Evolutionary conservation across 2,888 invertebrate species (phyloP), one percentile per base, ranked within the genome.

Genomic region (Ctenicera cuprea): DNA sequence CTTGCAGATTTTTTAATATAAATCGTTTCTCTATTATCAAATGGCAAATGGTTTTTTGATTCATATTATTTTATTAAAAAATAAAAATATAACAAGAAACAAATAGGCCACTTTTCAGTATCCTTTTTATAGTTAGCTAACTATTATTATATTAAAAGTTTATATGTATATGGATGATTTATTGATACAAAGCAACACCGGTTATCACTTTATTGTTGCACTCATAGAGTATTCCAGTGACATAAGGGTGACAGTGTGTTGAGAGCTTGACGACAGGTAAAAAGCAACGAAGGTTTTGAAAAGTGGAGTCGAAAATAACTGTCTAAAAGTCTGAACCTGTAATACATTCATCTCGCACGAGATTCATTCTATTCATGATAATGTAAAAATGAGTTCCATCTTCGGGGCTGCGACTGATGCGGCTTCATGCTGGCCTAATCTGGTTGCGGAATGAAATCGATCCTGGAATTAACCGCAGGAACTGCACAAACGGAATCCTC

Each of bases 391-490:
- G 77, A 77, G 75, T 78, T 77, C 72, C 76, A 76, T 77, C 78
- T 78, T 77, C 76, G 72, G 69, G 54, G 59, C 59, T 72, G 74
- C 74, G 76, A 76, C 78, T 73, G 69, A 69, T 78, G 73, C 73
- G 76, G 73, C 74, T 76, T 77, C 74, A 74, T 76, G 74, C 74
- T 67, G 74, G 74, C 70, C 74, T 77, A 79, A 79, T 79, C 79
- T 79, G 77, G 74, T 78, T 78, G 78, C 76, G 76, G 75, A 78
- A 75, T 76, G 77, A 77, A 78, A 78, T 78, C 78, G 76, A 78
- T 75, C 70, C 71, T 43, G 62, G 78, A 77, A 78, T 77, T 77
- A 76, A 77, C 77, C 74, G 74, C 73, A 76, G 67, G 54, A 77
- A 76, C 78, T 74, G 74, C 75, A 76, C 71, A 75, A 75, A 76